Conservation (phyloP, 1,140 invertebrate genomes). For the Grapholita molesta region DNA sequence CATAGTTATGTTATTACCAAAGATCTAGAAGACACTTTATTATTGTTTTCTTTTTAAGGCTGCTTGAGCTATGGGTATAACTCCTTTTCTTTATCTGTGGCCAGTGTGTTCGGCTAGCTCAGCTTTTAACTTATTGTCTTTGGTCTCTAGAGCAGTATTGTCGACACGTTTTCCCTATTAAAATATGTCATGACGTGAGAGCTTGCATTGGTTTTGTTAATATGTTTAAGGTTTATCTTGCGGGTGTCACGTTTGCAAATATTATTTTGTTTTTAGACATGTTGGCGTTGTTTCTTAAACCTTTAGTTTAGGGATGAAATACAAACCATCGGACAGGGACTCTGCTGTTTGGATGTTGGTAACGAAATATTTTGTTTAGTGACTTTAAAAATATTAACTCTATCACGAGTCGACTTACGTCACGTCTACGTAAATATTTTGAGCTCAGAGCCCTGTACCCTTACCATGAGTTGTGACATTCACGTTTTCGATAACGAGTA, state of each 20-base stretch:
- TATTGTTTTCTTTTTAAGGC: neutral
- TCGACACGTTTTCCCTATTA: neutral
- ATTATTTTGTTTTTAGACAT: neutral
- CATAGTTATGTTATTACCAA: too few relatives aligned
- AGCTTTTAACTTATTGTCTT: too few relatives aligned
- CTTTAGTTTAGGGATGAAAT: neutral
- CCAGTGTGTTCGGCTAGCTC: neutral
- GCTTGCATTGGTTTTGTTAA: neutral
- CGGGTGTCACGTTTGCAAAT: neutral
- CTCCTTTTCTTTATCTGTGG: neutral
- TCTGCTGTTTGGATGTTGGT: neutral
- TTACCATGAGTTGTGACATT: too few relatives aligned
- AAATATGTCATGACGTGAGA: neutral
- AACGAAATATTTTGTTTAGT: neutral
- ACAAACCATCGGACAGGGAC: neutral
- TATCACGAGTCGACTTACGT: too few relatives aligned
- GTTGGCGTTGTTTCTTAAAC: neutral
- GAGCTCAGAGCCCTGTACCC: too few relatives aligned
- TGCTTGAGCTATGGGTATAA: neutral
- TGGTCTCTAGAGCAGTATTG: neutral
- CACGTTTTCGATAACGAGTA: too few relatives aligned
- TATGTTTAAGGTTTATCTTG: neutral
- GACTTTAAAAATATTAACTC: too few relatives aligned
- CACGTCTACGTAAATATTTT: too few relatives aligned
- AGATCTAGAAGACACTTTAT: neutral